These are phyloP conservation scores for Drosophila meridiana DNA, from an alignment of 2,888 invertebrate species.

Conservation along the genomic window DNA sequence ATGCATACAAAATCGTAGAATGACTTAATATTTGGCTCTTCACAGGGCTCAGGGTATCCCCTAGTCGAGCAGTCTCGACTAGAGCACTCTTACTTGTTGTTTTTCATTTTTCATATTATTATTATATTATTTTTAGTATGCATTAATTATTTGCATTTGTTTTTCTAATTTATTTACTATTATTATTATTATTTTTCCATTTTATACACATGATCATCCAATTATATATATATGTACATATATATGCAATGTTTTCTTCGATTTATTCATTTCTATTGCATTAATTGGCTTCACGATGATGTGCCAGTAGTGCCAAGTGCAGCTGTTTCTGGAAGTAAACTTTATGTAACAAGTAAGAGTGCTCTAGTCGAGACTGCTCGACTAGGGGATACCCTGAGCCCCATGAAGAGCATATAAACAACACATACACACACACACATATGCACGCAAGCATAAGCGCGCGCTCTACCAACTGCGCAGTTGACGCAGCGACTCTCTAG, in stretches of 20 bases:
- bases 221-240: background rate
- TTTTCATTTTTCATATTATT: background rate
- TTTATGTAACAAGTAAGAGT: background rate
- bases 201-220: background rate
- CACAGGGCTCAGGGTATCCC: no score
- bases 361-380: no score
- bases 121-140: slow-evolving; percentile 32
- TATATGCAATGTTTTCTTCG: slow-evolving; percentile 13
- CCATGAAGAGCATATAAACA: no score
- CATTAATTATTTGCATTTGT: slow-evolving; percentile 34
- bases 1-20: no score
- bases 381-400: no score
- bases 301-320: slow-evolving; percentile 70
- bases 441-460: no score
- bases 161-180: slow-evolving; percentile 38
- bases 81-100: no score
- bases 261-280: slow-evolving; percentile 42
- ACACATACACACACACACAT: no score
- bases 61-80: no score
- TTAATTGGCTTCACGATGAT: slow-evolving; percentile 49
- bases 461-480: no score
- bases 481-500: no score
- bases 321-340: slow-evolving; percentile 5
- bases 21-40: no score
- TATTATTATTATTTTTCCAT: background rate